Evolutionary conservation across 2,113 vertebrate genomes (phyloP), one percentile per base, ranked within the genome.

Genomic region (Cricetomys ansorgei): DNA sequence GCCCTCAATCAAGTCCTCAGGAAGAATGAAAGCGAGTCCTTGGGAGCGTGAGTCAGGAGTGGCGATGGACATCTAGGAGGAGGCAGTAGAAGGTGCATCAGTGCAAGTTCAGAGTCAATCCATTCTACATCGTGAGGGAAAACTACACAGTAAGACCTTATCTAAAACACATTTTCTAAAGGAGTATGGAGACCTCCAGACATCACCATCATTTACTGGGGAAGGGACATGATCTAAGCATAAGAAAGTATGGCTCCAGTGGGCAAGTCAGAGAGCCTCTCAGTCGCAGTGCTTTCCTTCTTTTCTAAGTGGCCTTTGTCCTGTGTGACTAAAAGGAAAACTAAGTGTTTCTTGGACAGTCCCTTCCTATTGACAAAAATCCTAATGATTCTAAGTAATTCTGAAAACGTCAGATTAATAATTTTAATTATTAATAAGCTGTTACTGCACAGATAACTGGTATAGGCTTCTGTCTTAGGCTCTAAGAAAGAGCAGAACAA

Each of bases 361-460:
- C 31, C 45, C 75, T 80, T 81, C 81, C 70, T 88, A 92, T 19
- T 91, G 65, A 77, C 72, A 67, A 93, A 59, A 96, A 88, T 55
- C 25, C 62, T 48, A 86, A 12, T 85, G 88, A 69, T 15, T 62
- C 13, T 87, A 88, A 88, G 31, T 45, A 70, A 70, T n/a, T 92
- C 27, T 85, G 70, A n/a, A 89, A 96, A 87, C 45, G 10, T 45
- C 29, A 88, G 65, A 83, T 50, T 34, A 55, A 48, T 92, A 25
- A 92, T n/a, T 87, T 50, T 55, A 75, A 59, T 57, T 64, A 88
- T 19, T 43, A 76, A 83, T 43, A 88, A 92, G 7, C 50, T 65
- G 75, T 83, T n/a, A 43, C 0, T 76, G 10, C 45, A 70, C 3
- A 48, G 43, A 34, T 62, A 59, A 59, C 27, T 70, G 67, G n/a